A percentile compares a stretch with the other conserved stretches of the same genome.
Conservation (phyloP, 2,113 vertebrate species). For the Hyperopisus bebe region DNA sequence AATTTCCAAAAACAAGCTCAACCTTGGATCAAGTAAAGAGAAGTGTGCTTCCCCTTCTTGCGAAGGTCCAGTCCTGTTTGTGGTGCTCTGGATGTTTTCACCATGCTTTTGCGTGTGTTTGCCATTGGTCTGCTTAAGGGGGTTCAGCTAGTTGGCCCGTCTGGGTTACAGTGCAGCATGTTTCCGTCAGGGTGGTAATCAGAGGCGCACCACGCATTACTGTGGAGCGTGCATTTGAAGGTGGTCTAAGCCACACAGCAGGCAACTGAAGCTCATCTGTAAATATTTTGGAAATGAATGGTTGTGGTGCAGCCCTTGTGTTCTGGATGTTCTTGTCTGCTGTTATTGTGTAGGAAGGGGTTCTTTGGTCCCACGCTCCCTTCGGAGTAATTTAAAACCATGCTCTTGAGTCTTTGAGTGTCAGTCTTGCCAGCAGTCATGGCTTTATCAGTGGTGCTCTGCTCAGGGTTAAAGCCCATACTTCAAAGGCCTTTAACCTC, state of each 20-base stretch:
- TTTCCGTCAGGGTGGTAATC: conserved; percentile 24
- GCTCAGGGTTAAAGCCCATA: background rate
- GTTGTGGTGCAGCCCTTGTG: background rate
- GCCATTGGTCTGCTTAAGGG: background rate
- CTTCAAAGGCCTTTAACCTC: background rate
- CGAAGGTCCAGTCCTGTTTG: background rate
- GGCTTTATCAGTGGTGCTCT: background rate
- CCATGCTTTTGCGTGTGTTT: background rate
- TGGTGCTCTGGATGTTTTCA: background rate
- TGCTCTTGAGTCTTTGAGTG: background rate
- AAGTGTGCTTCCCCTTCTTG: background rate
- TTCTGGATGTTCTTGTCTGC: background rate
- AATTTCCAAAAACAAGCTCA: conserved; percentile 1
- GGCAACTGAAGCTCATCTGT: conserved; percentile 14
- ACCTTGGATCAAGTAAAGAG: background rate
- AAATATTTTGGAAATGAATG: conserved; percentile 20
- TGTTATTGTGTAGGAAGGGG: background rate
- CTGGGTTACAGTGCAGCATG: background rate
- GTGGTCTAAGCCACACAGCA: conserved; percentile 16
- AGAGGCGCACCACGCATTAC: conserved; percentile 19
- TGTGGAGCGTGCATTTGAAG: background rate
- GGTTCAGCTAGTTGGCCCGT: background rate
- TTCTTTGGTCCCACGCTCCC: background rate
- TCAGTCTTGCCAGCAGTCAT: background rate
- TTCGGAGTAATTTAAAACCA: background rate